These are phyloP conservation scores for Eueremaeus valkanovi DNA, from an alignment of 2,888 invertebrate species.

Conservation along the genomic window DNA sequence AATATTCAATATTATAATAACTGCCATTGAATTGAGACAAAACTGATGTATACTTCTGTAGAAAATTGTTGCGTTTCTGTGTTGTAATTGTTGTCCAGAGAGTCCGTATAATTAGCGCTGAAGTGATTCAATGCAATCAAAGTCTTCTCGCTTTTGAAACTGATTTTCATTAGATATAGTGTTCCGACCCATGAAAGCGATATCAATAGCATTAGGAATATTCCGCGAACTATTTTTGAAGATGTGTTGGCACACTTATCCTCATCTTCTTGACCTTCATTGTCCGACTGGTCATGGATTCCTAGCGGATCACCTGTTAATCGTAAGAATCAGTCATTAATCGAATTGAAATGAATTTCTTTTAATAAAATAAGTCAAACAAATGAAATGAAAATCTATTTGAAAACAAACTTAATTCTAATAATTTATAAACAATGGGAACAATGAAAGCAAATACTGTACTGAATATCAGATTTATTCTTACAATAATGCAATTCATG, in stretches of 20 bases:
- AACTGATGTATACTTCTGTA: not conserved
- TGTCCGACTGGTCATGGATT: conserved; percentile 40
- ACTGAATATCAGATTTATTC: not conserved
- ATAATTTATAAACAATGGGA: no score
- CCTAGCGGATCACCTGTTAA: conserved; percentile 41
- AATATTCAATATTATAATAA: no score
- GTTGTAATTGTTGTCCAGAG: not conserved
- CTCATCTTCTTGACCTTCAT: conserved; percentile 39
- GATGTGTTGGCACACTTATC: conserved; percentile 44
- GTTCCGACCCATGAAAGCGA: conserved; percentile 89
- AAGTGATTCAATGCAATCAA: conserved; percentile 10
- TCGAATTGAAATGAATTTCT: no score
- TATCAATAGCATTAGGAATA: conserved; percentile 77
- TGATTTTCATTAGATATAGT: conserved; percentile 83
- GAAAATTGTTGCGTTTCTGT: not conserved
- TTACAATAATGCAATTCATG: not conserved
- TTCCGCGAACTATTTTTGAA: conserved; percentile 69
- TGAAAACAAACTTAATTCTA: no score
- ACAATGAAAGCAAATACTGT: no score
- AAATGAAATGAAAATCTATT: no score
- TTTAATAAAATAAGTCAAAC: no score
- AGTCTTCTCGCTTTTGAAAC: conserved; percentile 60
- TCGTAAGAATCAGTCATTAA: no score
- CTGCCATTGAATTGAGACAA: not conserved
- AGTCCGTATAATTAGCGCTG: not conserved